Percentiles rank a stretch among this genome's conserved stretches.
phyloP scores from a whole-genome alignment of 2,797 vertebrate genomes.

The Esox masquinongy region DNA sequence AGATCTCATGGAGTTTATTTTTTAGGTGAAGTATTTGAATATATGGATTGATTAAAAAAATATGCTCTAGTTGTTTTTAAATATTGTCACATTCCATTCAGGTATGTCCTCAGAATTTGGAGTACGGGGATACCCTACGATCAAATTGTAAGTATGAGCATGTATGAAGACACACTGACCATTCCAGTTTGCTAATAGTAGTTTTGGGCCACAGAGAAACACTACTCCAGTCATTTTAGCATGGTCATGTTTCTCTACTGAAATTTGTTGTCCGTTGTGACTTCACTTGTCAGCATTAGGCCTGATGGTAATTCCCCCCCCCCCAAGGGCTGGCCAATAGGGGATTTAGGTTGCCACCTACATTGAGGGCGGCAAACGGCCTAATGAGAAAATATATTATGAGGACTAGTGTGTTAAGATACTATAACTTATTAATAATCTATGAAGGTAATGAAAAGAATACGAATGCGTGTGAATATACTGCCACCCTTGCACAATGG shows the following conservation, averaged over 20 bases:
- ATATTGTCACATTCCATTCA: constrained; percentile 62
- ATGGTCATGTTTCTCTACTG: neutral
- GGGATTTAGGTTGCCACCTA: constrained; percentile 52
- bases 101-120: constrained; percentile 96
- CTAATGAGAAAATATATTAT: constrained; percentile 10
- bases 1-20: neutral
- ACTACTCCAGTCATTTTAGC: neutral
- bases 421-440: neutral
- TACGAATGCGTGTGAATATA: neutral
- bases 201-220: neutral
- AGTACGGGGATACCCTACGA: constrained; percentile 96
- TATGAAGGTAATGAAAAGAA: neutral
- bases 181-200: neutral
- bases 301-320: neutral
- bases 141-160: constrained; percentile 91
- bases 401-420: no score
- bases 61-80: neutral
- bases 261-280: neutral
- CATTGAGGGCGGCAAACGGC: constrained; percentile 16
- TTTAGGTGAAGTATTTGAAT: neutral
- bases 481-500: neutral
- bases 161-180: neutral
- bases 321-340: constrained; percentile 27
- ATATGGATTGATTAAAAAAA: neutral
- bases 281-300: neutral